phyloP scores from a whole-genome alignment of 2,888 invertebrate species.

The Oscheius myriophilus region DNA sequence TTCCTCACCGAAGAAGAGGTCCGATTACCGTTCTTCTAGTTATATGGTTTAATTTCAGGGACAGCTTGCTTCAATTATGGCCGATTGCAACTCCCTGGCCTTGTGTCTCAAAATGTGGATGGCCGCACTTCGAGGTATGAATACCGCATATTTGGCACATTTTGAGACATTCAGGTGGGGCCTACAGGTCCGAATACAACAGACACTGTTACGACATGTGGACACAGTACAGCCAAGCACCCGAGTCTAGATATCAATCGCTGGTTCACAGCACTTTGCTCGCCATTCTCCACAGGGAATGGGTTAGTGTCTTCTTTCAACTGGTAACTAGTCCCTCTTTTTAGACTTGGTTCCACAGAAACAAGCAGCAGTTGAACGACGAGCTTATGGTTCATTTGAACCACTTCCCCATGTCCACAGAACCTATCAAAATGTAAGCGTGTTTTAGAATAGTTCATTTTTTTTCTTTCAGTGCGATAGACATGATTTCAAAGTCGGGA shows the following conservation, averaged over 20 bases:
- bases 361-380: background rate
- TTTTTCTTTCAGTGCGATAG: slow-evolving; percentile 2
- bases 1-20: no score
- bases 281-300: slow-evolving; percentile 1
- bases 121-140: no score
- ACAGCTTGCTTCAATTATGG: no score
- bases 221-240: background rate
- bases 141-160: no score
- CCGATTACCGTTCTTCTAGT: no score
- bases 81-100: no score
- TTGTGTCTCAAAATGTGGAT: no score
- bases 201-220: no score
- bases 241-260: background rate
- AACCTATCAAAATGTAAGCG: slow-evolving; percentile 5
- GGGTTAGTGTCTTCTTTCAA: background rate
- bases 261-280: background rate
- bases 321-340: background rate
- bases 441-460: background rate
- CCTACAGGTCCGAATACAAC: no score
- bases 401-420: background rate
- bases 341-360: background rate
- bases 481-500: background rate
- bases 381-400: background rate
- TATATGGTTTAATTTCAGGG: no score
- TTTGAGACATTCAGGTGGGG: no score